Conservation (phyloP, 2,113 vertebrate species). For the Podilymbus podiceps region DNA sequence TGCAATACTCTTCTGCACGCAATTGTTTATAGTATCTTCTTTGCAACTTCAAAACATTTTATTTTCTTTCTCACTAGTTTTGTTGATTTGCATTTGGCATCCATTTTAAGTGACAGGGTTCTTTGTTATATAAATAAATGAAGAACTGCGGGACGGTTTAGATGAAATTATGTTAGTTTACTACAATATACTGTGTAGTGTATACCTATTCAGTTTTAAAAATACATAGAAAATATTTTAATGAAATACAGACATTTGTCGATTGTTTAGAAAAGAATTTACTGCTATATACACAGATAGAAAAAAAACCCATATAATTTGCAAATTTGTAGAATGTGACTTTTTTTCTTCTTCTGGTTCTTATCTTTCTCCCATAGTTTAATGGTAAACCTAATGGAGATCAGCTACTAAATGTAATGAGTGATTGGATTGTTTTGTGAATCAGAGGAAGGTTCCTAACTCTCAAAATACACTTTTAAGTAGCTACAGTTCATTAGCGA, state of each 20-base stretch:
- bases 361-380: background rate
- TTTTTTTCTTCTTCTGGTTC: background rate
- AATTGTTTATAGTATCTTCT: background rate
- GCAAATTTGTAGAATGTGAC: background rate
- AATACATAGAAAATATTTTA: background rate
- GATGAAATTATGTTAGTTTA: background rate
- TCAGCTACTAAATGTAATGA: background rate
- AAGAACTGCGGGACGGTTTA: background rate
- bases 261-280: background rate
- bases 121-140: background rate
- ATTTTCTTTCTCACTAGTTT: background rate
- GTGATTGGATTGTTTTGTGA: background rate
- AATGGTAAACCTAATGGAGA: background rate
- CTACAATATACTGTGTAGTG: background rate
- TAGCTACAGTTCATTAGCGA: background rate
- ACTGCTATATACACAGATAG: background rate
- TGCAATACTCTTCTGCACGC: background rate
- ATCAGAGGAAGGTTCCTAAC: background rate
- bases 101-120: background rate
- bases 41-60: background rate
- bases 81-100: background rate
- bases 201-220: background rate
- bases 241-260: background rate
- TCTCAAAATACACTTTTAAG: background rate
- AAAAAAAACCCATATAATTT: background rate